These are phyloP conservation scores for Hermaeophaga mercurialis DNA, from an alignment of 2,888 invertebrate species.

Conservation along the genomic window DNA sequence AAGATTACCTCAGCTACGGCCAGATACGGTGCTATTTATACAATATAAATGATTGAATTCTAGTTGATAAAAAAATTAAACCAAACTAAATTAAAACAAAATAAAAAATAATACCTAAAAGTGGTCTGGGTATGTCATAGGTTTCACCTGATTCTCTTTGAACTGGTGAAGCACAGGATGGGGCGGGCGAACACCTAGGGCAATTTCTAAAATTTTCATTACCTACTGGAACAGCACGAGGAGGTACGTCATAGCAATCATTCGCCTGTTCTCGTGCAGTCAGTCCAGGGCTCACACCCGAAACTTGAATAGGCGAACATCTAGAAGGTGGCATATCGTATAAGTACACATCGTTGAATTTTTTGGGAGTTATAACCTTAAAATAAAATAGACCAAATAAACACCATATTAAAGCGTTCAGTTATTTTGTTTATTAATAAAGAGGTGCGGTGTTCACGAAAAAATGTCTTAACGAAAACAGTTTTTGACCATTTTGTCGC, in stretches of 20 bases:
- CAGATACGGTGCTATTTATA: too few species aligned
- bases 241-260: slow-evolving; percentile 68
- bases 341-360: slow-evolving; percentile 74
- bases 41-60: too few species aligned
- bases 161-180: slow-evolving; percentile 56
- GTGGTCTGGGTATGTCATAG: slow-evolving; percentile 70
- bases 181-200: slow-evolving; percentile 55
- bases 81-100: too few species aligned
- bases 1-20: too few species aligned
- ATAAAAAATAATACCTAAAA: slow-evolving; percentile 30
- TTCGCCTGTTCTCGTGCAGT: slow-evolving; percentile 43
- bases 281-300: slow-evolving; percentile 52
- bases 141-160: slow-evolving; percentile 58
- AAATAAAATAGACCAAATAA: slow-evolving; percentile 49
- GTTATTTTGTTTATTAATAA: too few species aligned
- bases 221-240: slow-evolving; percentile 65
- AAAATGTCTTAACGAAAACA: too few species aligned
- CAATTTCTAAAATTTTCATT: slow-evolving; percentile 59
- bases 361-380: slow-evolving; percentile 73
- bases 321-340: slow-evolving; percentile 67
- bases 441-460: too few species aligned
- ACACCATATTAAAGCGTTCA: background rate
- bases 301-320: slow-evolving; percentile 50
- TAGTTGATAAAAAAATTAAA: too few species aligned
- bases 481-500: too few species aligned